Base-by-base conservation (phyloP, 2,113 vertebrate genomes). In the Campylomormyrus tamandua region DNA sequence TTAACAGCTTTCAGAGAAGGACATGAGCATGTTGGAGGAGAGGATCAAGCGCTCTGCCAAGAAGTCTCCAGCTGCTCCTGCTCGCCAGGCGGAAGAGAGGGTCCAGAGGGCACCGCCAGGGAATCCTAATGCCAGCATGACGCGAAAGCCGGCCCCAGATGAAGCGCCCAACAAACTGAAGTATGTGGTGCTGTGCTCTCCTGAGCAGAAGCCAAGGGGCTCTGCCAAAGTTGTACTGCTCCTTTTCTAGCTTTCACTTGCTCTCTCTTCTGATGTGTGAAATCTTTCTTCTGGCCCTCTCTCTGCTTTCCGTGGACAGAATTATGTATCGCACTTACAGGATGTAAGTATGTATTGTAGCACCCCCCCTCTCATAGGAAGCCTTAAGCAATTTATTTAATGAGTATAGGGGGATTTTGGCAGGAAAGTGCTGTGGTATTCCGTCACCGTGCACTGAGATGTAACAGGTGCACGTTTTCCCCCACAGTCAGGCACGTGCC, bases 251-350 rank as follows among this genome's bases (percentile, higher is more conserved):
- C 66, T 84, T 89, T 50, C 90, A 93, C 91, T 89, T 90, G 93
- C 94, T 93, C 95, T 93, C 95, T 91, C 93, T 94, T 94, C 95
- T 94, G 93, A 93, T 96, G 95, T 97, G 94, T 62, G 35, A 88
- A 66, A 92, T 91, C 77, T 92, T 95, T 94, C 94, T 96, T 97
- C 96, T 97, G 95, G 95, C 96, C 96, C 93, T 96, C 50, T 97
- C 96, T 97, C 96, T 97, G 97, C 96, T 97, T 96, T 97, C 96
- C 94, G 94, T 95, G 98, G 98, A 97, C 97, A 99, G 98, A 98
- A 97, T 99, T 97, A 99, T 99, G 98, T 99, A 99, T 98, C 98
- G 98, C 96, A 99, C 98, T 94, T 99, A 99, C 96, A 99, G 98
- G 96, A 99, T 99, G 98, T 99, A 98, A 99, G 98, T 99, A 99